Evolutionary conservation across 2,888 invertebrate genomes (phyloP), one percentile per base, ranked within the genome.

Genomic region (Lasioglossum figueresi): DNA sequence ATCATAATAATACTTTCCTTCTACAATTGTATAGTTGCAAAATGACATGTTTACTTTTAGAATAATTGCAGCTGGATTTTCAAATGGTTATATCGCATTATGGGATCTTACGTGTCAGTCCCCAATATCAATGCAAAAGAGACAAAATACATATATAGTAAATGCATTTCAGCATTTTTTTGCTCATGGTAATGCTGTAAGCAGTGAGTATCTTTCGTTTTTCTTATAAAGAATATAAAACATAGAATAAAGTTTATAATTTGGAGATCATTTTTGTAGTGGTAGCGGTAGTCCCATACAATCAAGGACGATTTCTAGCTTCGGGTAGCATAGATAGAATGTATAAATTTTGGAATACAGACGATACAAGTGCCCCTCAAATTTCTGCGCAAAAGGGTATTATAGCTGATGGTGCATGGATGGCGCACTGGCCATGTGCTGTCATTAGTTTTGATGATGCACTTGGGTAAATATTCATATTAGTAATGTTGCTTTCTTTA

Each of bases 291-390:
- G 90, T 95, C 80, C 96, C 96, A 75, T 93, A 95, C 76, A 96
- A 96, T 16, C 96, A 96, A 86, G 96, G 96, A 56, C 96, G 97
- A 91, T 97, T 96, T 94, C 94, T 97, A 75, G 96, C 97, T 66
- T 96, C 97, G 0, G 96, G 96, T 2, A 96, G 97, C 12, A 95
- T 96, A 63, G 97, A 98, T 93, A 96, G 97, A 71, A 95, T 96
- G 80, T 96, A 96, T 40, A 97, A 97, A 94, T 96, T 97, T 80
- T 98, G 97, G 97, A 97, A 98, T 93, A 96, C 97, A 78, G 94
- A 95, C 76, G 95, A 96, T 87, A 92, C 94, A 63, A 93, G 90
- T 40, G 91, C 90, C 52, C 95, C 96, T 1, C 92, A 96, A 43
- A 93, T 90, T 52, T 86, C 85, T n/a, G 70, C 89, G 4, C 95